Percentiles rank a stretch among this genome's conserved stretches.
Conservation (phyloP, 2,888 invertebrate genomes). For the Ceramica pisi region DNA sequence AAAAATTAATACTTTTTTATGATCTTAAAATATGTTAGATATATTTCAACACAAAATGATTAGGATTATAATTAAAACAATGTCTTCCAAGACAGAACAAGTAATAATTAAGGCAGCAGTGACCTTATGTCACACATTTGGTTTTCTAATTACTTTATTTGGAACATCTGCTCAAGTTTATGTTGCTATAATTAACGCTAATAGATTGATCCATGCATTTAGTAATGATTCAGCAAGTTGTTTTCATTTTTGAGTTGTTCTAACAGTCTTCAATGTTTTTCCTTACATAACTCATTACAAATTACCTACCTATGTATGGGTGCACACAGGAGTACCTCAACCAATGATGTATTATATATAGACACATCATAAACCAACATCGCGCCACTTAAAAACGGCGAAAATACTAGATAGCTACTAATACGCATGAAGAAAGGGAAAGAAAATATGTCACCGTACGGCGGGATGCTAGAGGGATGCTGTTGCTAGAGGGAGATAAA, state of each 20-base stretch:
- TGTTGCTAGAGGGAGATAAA: too few relatives aligned
- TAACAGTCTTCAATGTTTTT: conserved; percentile 29
- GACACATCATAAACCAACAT: too few relatives aligned
- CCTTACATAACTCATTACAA: too few relatives aligned
- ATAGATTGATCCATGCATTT: conserved; percentile 1
- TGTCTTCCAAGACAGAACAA: not conserved
- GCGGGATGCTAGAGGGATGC: too few relatives aligned
- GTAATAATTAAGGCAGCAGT: not conserved
- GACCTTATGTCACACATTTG: conserved; percentile 23
- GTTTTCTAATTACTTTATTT: conserved; percentile 33
- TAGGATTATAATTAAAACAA: not conserved
- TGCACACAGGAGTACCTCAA: too few relatives aligned
- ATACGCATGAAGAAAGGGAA: too few relatives aligned
- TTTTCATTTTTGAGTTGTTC: not conserved
- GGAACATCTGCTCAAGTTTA: conserved; percentile 3
- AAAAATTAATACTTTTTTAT: conserved; percentile 12
- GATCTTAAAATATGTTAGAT: not conserved
- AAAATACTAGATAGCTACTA: too few relatives aligned
- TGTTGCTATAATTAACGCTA: conserved; percentile 6
- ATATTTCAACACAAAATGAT: not conserved
- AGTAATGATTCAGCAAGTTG: not conserved
- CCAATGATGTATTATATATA: too few relatives aligned
- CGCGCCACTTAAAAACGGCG: too few relatives aligned
- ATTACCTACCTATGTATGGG: too few relatives aligned
- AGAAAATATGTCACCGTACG: too few relatives aligned